phyloP scores from a whole-genome alignment of 2,797 vertebrate genomes.

The Dermochelys coriacea region DNA sequence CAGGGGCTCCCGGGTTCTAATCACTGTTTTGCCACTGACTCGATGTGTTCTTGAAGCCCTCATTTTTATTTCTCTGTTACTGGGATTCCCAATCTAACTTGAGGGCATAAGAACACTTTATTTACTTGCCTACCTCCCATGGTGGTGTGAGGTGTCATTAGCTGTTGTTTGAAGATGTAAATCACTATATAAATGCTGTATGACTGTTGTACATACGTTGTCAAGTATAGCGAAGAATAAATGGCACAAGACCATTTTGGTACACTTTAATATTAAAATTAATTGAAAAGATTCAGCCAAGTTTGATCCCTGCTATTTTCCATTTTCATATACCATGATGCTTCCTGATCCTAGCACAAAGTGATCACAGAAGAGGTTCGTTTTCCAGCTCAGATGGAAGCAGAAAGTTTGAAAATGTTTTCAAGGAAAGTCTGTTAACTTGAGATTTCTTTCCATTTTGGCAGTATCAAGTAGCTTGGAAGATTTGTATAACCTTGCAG shows the following conservation, averaged over 20 bases:
- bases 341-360: not conserved
- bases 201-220: not conserved
- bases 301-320: constrained; percentile 40
- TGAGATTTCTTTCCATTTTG: constrained; percentile 20
- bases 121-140: not conserved
- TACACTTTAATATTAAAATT: not conserved
- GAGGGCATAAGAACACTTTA: fast-evolving
- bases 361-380: not conserved
- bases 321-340: constrained; percentile 21
- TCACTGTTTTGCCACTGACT: not conserved
- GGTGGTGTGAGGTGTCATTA: not conserved
- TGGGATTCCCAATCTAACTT: not conserved
- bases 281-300: constrained; percentile 4
- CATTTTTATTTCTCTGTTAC: not conserved
- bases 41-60: not conserved
- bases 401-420: not conserved
- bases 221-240: constrained; percentile 37
- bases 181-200: not conserved
- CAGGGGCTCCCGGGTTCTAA: not conserved
- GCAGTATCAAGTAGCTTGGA: not conserved
- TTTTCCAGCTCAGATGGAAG: constrained; percentile 32
- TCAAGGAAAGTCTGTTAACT: not conserved
- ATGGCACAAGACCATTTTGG: not conserved
- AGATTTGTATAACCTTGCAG: not conserved
- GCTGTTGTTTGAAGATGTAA: constrained; percentile 34